Conservation (phyloP, 2,797 vertebrate genomes). For the Myiotriccus ornatus region DNA sequence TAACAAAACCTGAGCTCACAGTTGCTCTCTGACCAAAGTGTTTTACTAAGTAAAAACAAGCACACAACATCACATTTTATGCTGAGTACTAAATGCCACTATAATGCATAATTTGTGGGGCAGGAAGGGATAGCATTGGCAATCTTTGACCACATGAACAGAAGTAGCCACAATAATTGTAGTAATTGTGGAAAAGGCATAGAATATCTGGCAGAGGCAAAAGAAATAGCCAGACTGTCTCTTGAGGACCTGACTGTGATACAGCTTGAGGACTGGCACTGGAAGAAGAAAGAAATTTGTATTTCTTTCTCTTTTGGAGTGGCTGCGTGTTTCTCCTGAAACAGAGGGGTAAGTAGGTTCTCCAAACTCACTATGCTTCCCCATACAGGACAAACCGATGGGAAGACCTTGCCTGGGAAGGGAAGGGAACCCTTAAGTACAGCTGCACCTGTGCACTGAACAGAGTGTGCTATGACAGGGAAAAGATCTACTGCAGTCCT, state of each 20-base stretch:
- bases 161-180: neutral
- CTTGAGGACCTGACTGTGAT: neutral
- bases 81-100: neutral
- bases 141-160: neutral
- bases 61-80: neutral
- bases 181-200: neutral
- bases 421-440: neutral
- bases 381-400: neutral
- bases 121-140: neutral
- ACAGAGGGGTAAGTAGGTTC: neutral
- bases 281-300: neutral
- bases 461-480: neutral
- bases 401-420: neutral
- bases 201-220: conserved; percentile 14
- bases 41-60: neutral
- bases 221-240: neutral
- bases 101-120: neutral
- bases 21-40: neutral
- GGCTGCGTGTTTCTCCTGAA: neutral
- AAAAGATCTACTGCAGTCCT: neutral
- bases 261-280: neutral
- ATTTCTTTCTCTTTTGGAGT: neutral
- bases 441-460: neutral
- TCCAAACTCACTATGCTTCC: neutral
- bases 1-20: neutral